These are phyloP conservation scores for Macroramphosus scolopax DNA, from an alignment of 2,797 vertebrate genomes.

Conservation along the genomic window DNA sequence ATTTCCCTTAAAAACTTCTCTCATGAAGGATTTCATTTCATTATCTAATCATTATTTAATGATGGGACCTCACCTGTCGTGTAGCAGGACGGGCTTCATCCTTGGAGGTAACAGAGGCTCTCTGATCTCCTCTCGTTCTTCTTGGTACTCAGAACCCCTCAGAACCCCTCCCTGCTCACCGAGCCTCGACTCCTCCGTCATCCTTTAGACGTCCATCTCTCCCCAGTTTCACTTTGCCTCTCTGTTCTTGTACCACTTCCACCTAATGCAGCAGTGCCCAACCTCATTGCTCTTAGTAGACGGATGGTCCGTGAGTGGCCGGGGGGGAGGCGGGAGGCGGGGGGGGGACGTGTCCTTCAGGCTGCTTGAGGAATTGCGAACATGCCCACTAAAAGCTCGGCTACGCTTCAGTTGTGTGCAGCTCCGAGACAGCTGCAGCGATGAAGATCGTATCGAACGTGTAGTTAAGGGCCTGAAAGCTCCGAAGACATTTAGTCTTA, in stretches of 20 bases:
- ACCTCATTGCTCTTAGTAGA: slow-evolving; percentile 19
- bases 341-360: slow-evolving; percentile 50
- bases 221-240: slow-evolving; percentile 8
- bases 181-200: slow-evolving; percentile 21
- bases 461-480: slow-evolving; percentile 39
- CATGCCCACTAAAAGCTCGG: slow-evolving; percentile 22
- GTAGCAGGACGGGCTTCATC: too few species aligned
- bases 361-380: slow-evolving; percentile 47
- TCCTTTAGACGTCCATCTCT: slow-evolving; percentile 18
- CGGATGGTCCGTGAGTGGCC: slow-evolving; percentile 21
- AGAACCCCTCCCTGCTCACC: too few species aligned
- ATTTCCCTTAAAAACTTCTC: too few species aligned
- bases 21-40: too few species aligned
- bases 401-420: slow-evolving; percentile 44
- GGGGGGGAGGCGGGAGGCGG: slow-evolving; percentile 17
- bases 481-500: too few species aligned
- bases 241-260: slow-evolving; percentile 7
- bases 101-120: too few species aligned
- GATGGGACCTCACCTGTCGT: too few species aligned
- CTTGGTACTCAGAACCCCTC: too few species aligned
- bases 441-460: slow-evolving; percentile 44
- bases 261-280: slow-evolving; percentile 14
- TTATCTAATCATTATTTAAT: too few species aligned
- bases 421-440: slow-evolving; percentile 22
- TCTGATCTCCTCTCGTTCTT: too few species aligned